These are phyloP conservation scores for Gymnoscelis rufifasciata DNA, from an alignment of 2,888 invertebrate genomes.

Conservation along the genomic window DNA sequence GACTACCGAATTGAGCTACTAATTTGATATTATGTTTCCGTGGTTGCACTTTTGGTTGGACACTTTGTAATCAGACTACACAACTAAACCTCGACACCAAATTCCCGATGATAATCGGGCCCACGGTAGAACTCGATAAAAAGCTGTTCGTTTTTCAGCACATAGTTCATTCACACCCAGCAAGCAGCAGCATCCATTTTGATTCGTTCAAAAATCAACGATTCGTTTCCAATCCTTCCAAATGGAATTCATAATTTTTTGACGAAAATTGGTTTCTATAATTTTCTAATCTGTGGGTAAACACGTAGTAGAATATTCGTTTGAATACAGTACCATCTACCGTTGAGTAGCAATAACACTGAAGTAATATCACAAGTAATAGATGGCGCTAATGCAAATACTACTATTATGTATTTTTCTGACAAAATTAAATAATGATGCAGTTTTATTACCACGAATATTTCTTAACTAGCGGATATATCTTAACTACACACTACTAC, in stretches of 20 bases:
- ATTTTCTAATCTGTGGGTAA: background rate
- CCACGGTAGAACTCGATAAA: conserved; percentile 77
- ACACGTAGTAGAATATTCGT: background rate
- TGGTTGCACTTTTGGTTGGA: conserved; percentile 50
- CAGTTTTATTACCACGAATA: too few relatives aligned
- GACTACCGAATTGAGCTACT: conserved; percentile 61
- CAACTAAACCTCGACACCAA: conserved; percentile 64
- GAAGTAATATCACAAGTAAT: conserved; percentile 82
- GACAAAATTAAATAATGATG: too few relatives aligned
- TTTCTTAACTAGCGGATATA: too few relatives aligned
- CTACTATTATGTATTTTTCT: too few relatives aligned
- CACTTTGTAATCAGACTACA: conserved; percentile 55
- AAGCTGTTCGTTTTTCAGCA: conserved; percentile 77
- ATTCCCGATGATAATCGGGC: conserved; percentile 69
- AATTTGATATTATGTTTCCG: conserved; percentile 46
- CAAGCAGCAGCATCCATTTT: conserved; percentile 80
- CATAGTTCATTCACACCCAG: conserved; percentile 80
- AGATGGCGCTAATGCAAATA: conserved; percentile 89
- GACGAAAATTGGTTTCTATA: conserved; percentile 42
- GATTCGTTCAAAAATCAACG: conserved; percentile 72
- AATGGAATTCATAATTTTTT: conserved; percentile 60
- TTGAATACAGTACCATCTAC: background rate
- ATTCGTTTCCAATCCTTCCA: conserved; percentile 33
- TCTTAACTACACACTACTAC: too few relatives aligned
- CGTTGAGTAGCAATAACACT: conserved; percentile 73